These are phyloP conservation scores for Sorex fumeus DNA, from an alignment of 2,113 vertebrate species.

Conservation along the genomic window DNA sequence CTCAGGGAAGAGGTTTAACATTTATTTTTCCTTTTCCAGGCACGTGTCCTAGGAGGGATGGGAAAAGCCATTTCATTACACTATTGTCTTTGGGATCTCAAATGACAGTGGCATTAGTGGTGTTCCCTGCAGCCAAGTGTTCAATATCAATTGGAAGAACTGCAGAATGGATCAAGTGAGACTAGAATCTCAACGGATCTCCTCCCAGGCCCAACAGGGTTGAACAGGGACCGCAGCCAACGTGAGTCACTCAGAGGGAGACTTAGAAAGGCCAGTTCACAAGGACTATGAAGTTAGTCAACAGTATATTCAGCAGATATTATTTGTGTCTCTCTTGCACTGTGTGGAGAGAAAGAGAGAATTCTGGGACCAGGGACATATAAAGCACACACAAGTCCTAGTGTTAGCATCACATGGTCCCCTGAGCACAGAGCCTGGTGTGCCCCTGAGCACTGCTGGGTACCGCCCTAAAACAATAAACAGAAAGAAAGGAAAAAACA, in stretches of 20 bases:
- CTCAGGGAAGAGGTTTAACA: not conserved
- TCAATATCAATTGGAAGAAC: conserved; percentile 6
- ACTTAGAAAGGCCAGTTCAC: not conserved
- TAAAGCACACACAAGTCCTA: too few relatives aligned
- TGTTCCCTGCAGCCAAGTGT: not conserved
- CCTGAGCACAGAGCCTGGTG: too few relatives aligned
- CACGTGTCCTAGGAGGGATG: not conserved
- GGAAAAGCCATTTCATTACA: conserved; percentile 26
- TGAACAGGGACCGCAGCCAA: not conserved
- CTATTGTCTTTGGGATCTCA: conserved; percentile 39
- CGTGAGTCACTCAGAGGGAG: not conserved
- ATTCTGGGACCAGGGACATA: too few relatives aligned
- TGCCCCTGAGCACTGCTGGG: too few relatives aligned
- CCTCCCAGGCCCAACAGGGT: not conserved
- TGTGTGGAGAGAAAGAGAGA: not conserved
- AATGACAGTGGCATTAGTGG: not conserved
- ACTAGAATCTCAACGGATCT: not conserved
- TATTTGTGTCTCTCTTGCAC: not conserved
- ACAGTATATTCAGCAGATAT: not conserved
- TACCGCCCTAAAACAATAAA: too few relatives aligned
- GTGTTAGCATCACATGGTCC: too few relatives aligned
- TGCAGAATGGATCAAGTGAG: not conserved
- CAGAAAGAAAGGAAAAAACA: too few relatives aligned
- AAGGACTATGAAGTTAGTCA: conserved; percentile 17
- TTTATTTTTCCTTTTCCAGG: not conserved